These are phyloP conservation scores for Caretta caretta DNA, from an alignment of 2,113 vertebrate genomes.

Conservation along the genomic window DNA sequence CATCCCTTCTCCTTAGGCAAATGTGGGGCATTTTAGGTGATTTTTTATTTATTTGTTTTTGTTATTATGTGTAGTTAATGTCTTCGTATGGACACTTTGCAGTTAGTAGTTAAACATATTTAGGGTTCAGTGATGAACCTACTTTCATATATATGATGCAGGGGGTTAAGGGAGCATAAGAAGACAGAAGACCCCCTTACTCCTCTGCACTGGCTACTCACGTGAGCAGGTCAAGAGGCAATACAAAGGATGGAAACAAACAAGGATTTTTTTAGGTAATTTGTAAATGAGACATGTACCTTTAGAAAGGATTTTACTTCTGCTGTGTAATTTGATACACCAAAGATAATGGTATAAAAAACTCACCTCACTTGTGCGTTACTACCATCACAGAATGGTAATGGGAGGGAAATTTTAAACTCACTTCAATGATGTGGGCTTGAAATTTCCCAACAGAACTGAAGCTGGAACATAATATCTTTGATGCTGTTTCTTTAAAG, in stretches of 20 bases:
- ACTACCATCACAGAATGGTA: background rate
- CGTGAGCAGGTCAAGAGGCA: background rate
- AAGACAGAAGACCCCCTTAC: background rate
- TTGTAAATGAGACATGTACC: background rate
- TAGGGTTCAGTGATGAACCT: background rate
- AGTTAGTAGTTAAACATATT: background rate
- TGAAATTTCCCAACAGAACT: background rate
- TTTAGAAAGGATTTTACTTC: background rate
- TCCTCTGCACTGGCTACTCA: background rate
- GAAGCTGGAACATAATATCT: background rate
- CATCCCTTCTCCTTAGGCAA: background rate
- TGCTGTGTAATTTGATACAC: background rate
- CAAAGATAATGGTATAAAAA: background rate
- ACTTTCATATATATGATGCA: background rate
- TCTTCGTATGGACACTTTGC: background rate
- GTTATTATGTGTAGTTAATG: background rate
- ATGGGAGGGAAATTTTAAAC: constrained; percentile 1
- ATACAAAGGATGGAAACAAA: background rate
- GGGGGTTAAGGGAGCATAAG: background rate
- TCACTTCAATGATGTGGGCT: background rate
- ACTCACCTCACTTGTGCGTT: background rate
- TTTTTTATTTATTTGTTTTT: background rate
- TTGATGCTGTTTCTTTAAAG: accelerated
- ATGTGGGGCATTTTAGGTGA: background rate
- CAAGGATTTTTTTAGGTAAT: background rate